Base-by-base conservation (phyloP, 2,888 invertebrate species). In the Tetanocera ferruginea region DNA sequence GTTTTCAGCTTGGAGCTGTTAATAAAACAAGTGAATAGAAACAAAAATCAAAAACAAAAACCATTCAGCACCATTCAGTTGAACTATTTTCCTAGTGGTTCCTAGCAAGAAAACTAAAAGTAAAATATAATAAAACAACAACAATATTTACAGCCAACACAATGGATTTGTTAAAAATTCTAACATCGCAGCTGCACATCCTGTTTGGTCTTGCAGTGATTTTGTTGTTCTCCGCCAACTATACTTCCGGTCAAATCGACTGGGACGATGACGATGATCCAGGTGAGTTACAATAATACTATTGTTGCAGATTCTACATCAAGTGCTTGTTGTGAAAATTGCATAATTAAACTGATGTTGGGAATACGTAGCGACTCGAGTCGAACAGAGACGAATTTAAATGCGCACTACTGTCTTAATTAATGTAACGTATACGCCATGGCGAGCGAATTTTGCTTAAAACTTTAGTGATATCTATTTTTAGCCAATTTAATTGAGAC, bases 211-310 rank as follows among this genome's bases (percentile, higher is more conserved):
- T 88, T 76, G 86, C 85, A 77, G 84, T 86, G 79, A 81, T 88
- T 77, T 83, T 89, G 79, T 80, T 86, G 76, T 85, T 89, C 75
- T 85, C 86, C 78, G 85, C 87, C 77, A 84, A 86, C 82, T 84
- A 84, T 79, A 86, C 89, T 82, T 87, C 86, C 82, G 90, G 88
- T 81, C 90, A 90, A 88, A 90, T 90, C 82, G 90, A 90, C 85
- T 90, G 90, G 90, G 90, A 90, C 80, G 90, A 90, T 81, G 90
- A 90, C 81, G 90, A 90, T 84, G 90, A 90, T 88, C 90, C 90
- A 87, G 90, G 90, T 90, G 85, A 88, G 88, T 87, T 78, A 82
- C 64, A 51, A 51, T 69, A 60, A 14, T 34, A 25, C 17, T 55
- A 52, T 28, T 31, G 28, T 49, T 69, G n/a, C 1, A 55, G 23